phyloP scores from a whole-genome alignment of 2,113 vertebrate species.

The Eptatretus burgeri region DNA sequence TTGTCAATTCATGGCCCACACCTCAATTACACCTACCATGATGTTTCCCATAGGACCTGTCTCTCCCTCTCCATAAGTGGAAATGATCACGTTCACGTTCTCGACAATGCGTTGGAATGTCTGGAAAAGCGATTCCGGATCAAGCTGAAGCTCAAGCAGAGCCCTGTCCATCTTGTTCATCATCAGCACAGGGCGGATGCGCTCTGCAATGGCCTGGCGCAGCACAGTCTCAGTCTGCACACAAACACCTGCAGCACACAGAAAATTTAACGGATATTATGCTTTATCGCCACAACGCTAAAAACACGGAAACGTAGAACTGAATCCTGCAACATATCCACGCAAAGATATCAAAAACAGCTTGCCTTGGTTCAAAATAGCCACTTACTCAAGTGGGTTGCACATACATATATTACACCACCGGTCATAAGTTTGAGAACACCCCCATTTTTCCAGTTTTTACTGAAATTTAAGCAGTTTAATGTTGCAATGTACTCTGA shows the following conservation, averaged over 20 bases:
- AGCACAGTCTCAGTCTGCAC: conserved; percentile 88
- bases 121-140: conserved; percentile 54
- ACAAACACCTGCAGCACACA: conserved; percentile 31
- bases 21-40: conserved; percentile 24
- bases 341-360: too few relatives aligned
- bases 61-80: conserved; percentile 62
- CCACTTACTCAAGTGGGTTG: too few relatives aligned
- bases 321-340: too few relatives aligned
- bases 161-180: conserved; percentile 98
- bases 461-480: too few relatives aligned
- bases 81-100: conserved; percentile 69
- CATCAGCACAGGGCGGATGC: conserved; percentile 85
- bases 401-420: too few relatives aligned
- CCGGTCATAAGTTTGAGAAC: too few relatives aligned
- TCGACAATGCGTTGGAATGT: conserved; percentile 91
- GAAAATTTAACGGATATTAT: too few relatives aligned
- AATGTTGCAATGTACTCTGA: too few relatives aligned
- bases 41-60: conserved; percentile 65
- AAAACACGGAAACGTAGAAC: too few relatives aligned
- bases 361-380: too few relatives aligned
- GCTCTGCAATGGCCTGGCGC: conserved; percentile 62
- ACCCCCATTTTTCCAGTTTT: too few relatives aligned
- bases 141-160: conserved; percentile 62
- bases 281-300: too few relatives aligned
- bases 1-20: neutral